Percentiles rank a stretch among this genome's conserved stretches.
Evolutionary conservation across 2,888 invertebrate species (phyloP).

Genomic region (Sinodicranocentrus sp.): DNA sequence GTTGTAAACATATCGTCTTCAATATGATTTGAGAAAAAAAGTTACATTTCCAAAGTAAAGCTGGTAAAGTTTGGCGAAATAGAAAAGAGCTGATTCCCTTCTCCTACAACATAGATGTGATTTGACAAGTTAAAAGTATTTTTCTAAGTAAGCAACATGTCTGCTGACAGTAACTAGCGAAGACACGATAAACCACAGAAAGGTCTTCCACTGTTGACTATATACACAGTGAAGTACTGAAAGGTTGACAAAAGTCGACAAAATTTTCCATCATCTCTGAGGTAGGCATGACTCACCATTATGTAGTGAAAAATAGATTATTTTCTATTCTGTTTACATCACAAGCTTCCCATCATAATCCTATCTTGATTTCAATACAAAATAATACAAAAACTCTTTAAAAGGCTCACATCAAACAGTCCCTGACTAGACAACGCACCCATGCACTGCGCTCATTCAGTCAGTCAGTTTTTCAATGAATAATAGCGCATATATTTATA

Average conservation of each 20-base stretch:
- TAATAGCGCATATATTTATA: conserved; percentile 5
- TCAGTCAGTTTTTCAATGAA: conserved; percentile 46
- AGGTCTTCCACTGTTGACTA: background rate
- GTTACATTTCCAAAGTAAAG: background rate
- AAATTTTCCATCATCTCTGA: background rate
- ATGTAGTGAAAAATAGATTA: conserved; percentile 33
- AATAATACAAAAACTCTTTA: conserved; percentile 13
- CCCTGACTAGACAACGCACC: background rate
- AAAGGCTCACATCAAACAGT: conserved; percentile 2
- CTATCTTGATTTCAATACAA: conserved; percentile 60
- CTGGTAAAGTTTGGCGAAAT: background rate
- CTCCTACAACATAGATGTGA: background rate
- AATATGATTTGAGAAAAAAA: background rate
- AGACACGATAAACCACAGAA: conserved; percentile 10
- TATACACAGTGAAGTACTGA: conserved; percentile 1
- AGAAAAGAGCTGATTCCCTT: background rate
- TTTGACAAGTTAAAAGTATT: conserved; percentile 7
- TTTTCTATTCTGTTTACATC: conserved; percentile 14
- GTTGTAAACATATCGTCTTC: conserved; percentile 1
- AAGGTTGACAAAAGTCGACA: background rate
- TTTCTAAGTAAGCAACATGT: background rate
- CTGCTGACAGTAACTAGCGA: background rate
- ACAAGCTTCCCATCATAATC: conserved; percentile 27
- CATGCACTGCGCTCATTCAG: conserved; percentile 36
- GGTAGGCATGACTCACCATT: conserved; percentile 48